phyloP scores from a whole-genome alignment of 37 sponge, comb jelly and placozoan species.

The Beroe forskalii region DNA sequence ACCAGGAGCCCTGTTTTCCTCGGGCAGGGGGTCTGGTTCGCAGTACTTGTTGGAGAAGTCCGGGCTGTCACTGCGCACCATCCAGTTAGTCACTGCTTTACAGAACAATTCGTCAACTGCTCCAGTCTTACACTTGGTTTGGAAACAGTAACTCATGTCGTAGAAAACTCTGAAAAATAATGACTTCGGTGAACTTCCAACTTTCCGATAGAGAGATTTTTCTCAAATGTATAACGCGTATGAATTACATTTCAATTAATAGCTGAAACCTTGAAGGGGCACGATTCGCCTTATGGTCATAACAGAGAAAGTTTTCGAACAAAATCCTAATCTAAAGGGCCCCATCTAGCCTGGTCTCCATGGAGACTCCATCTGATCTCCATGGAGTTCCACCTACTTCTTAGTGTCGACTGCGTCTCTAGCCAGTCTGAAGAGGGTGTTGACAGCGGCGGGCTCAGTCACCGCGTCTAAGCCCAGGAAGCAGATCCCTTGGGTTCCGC shows the following conservation, averaged over 20 bases:
- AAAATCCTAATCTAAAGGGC: too few species aligned
- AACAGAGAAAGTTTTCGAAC: too few species aligned
- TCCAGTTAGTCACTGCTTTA: slow-evolving; percentile 9
- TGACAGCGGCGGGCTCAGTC: not conserved
- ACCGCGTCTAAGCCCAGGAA: slow-evolving; percentile 59
- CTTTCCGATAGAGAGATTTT: too few species aligned
- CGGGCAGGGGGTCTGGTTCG: not conserved
- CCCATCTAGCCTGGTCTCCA: too few species aligned
- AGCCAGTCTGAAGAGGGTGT: slow-evolving; percentile 9
- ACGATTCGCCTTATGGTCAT: too few species aligned
- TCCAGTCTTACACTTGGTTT: not conserved
- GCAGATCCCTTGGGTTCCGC: slow-evolving; percentile 38
- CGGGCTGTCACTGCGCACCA: slow-evolving; percentile 33
- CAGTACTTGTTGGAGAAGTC: slow-evolving; percentile 41
- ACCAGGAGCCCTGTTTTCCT: slow-evolving; percentile 54
- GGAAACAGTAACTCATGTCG: slow-evolving; percentile 43
- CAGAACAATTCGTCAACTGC: slow-evolving; percentile 2
- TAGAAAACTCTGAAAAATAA: slow-evolving; percentile 4
- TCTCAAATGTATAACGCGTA: too few species aligned
- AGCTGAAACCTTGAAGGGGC: too few species aligned
- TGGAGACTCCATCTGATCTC: too few species aligned
- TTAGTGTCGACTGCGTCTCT: not conserved
- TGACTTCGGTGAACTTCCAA: too few species aligned
- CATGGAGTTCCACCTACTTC: too few species aligned
- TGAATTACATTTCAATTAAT: too few species aligned